Base-by-base conservation (phyloP, 2,888 invertebrate genomes). In the Pandemis cinnamomeana region DNA sequence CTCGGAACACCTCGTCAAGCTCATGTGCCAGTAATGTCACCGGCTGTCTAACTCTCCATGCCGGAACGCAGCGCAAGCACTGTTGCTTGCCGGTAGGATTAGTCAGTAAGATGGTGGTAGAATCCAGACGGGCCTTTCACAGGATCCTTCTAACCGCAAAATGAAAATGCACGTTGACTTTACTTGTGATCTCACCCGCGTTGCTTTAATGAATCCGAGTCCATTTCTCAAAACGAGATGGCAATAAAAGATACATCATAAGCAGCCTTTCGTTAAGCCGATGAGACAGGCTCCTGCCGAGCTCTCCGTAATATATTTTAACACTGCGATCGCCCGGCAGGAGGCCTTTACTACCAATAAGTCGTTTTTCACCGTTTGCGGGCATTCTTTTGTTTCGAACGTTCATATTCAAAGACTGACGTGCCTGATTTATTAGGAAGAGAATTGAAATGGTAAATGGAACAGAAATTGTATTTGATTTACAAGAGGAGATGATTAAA, bases 231-330 rank as follows among this genome's bases (percentile, higher is more conserved):
- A 71, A 67, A 67, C 68, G 62, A 69, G 67, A 71, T 73, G 67
- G 74, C 66, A 71, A 69, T 75, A 71, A 75, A 75, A 75, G 75
- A 76, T 76, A 76, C 70, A 75, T 76, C 72, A 71, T 71, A 71
- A 70, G 66, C 67, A 51, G 55, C 62, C 46, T 64, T 58, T 63
- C 46, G 71, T 60, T 75, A 76, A 75, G 67, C 71, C 76, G 75
- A 75, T 72, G 76, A 76, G 76, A 76, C 76, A 75, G 72, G 75
- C 70, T 72, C 76, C 76, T 71, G 76, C 72, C 3, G 76, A n/a
- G 76, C 58, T 75, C 69, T 75, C 53, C 6, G 75, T 76, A 76
- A 76, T 76, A 72, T 75, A 76, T 75, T 76, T 75, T 72, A 75
- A 76, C 76, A 58, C 75, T 62, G 72, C 67, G 58, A 71, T 75